Evolutionary conservation across 2,888 invertebrate species (phyloP), one percentile per base, ranked within the genome.

Genomic region (Chorisops tibialis): DNA sequence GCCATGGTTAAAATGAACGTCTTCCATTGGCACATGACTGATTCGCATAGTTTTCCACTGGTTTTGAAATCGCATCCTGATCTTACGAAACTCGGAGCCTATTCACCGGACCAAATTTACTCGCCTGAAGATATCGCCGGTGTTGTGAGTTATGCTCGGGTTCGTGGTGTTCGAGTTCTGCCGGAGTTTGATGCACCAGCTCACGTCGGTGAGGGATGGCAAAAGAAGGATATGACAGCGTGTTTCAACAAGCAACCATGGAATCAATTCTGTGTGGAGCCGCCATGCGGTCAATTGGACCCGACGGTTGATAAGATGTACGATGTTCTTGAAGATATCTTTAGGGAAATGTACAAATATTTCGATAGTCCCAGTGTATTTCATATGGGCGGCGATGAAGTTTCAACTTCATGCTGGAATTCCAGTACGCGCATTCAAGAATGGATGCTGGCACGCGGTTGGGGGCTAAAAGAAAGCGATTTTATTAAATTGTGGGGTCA

Each of bases 1-100:
- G 87, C 90, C 0, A 85, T 88, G 73, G 90, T 91, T 24, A 97
- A 96, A 75, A 73, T 96, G 70, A 97, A 96, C 74, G 89, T 91
- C 0, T 90, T 97, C 80, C 96, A 97, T 73, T 96, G 96, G 96
- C 92, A 93, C 71, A 89, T 93, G 58, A 92, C 91, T 0, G 97
- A 97, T 77, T 89, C 91, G 16, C 95, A 96, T 67, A 95, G 96
- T 69, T 97, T 96, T 74, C 96, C 97, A 0, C 88, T 93, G 71
- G 87, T 88, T 61, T 85, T 90, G 0, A 83, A 82, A 70, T 84
- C 85, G n/a, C 83, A 83, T 66, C 92, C 92, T 0, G 81, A 88
- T 48, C 75, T 93, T 11, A 81, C 87, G 3, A 84, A 84, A 67
- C 82, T 87, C 16, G 96, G 97, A 1, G 90, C 95, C 4, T 90